Evolutionary conservation across 2,113 vertebrate genomes (phyloP).

Genomic region (Hemibagrus wyckioides): DNA sequence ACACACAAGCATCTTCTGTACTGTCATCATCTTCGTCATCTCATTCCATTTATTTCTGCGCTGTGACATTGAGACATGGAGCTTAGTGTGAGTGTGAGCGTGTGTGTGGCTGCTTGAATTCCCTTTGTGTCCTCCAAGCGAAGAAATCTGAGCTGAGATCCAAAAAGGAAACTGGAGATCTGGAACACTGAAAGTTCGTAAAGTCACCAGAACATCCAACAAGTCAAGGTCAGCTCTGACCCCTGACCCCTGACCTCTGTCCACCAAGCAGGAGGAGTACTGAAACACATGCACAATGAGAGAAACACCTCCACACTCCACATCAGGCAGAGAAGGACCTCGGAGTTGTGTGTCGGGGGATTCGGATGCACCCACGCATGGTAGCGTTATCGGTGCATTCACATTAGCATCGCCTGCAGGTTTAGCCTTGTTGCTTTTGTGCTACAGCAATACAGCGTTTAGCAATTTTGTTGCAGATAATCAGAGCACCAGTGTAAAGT

Average conservation of each 20-base stretch:
- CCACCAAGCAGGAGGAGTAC: no score
- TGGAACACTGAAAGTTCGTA: constrained; percentile 16
- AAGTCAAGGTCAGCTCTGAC: neutral
- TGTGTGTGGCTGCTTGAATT: constrained; percentile 27
- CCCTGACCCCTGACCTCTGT: neutral
- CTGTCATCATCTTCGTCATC: neutral
- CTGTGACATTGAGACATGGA: neutral
- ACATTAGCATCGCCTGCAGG: constrained; percentile 53
- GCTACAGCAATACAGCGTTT: neutral
- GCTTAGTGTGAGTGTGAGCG: neutral
- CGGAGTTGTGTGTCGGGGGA: neutral
- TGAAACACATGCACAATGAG: neutral
- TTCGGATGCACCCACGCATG: constrained; percentile 46
- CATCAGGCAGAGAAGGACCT: constrained; percentile 5
- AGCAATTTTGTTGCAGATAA: neutral
- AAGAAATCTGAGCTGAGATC: constrained; percentile 29
- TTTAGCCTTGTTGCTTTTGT: constrained; percentile 25
- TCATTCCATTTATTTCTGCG: neutral
- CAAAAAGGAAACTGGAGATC: constrained; percentile 35
- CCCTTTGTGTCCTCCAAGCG: constrained; percentile 40
- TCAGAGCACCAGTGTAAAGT: neutral
- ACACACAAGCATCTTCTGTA: neutral
- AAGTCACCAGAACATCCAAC: neutral
- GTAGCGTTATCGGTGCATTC: constrained; percentile 28
- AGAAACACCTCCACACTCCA: constrained; percentile 22